A percentile compares a stretch with the other conserved stretches of the same genome.
phyloP scores from a whole-genome alignment of 2,797 vertebrate genomes.

The Trichosurus vulpecula region DNA sequence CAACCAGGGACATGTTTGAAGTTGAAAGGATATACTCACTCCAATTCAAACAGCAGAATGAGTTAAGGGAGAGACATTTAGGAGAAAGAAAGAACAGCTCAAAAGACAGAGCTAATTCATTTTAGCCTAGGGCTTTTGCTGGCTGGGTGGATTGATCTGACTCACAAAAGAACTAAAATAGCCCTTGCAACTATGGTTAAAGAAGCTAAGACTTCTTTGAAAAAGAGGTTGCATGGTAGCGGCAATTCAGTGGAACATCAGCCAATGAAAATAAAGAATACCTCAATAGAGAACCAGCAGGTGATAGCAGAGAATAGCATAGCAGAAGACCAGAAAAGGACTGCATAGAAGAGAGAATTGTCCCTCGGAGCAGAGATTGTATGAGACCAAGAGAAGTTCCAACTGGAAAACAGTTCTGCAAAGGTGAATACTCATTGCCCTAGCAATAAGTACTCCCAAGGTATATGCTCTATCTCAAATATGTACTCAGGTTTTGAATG shows the following conservation, averaged over 20 bases:
- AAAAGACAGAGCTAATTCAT: not conserved
- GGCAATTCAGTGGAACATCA: not conserved
- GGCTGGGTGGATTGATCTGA: not conserved
- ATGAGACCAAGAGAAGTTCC: not conserved
- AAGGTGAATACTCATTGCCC: not conserved
- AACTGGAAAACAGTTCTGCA: not conserved
- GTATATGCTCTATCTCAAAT: not conserved
- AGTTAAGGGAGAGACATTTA: not conserved
- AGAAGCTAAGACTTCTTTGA: not conserved
- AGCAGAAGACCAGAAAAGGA: not conserved
- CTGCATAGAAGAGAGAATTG: not conserved
- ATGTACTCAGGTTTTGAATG: not conserved
- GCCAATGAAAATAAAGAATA: not conserved
- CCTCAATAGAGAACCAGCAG: not conserved
- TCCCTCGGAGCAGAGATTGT: not conserved
- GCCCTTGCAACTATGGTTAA: not conserved
- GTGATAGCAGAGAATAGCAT: not conserved
- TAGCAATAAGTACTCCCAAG: not conserved
- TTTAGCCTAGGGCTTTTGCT: not conserved
- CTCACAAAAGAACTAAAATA: not conserved
- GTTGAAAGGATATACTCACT: not conserved
- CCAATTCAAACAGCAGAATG: not conserved
- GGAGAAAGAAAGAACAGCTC: not conserved
- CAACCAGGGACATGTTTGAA: not conserved
- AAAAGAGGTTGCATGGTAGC: not conserved